These are phyloP conservation scores for Myopa tessellatipennis DNA, from an alignment of 2,888 invertebrate genomes.

Conservation along the genomic window DNA sequence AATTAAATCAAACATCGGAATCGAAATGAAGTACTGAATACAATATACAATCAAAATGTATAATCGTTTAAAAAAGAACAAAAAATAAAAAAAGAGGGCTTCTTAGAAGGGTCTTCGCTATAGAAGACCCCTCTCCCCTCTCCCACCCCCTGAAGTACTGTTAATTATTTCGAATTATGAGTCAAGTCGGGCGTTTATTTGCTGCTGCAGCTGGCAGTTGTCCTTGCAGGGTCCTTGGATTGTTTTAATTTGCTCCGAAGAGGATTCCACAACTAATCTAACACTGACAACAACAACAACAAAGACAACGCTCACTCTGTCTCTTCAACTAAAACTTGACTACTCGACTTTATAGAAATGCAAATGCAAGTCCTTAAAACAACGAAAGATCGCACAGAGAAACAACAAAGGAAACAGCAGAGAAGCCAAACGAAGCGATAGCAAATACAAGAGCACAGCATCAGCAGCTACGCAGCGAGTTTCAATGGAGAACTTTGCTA, in stretches of 20 bases:
- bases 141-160: neutral
- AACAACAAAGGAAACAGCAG: neutral
- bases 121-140: too few species aligned
- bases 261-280: neutral
- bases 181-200: neutral
- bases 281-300: neutral
- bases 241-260: neutral
- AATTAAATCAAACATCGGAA: neutral
- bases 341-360: slow-evolving; percentile 13
- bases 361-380: slow-evolving; percentile 24
- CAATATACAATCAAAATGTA: too few species aligned
- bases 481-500: slow-evolving; percentile 60
- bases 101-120: neutral
- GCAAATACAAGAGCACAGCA: neutral
- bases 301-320: neutral
- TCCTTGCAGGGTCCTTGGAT: slow-evolving; percentile 3
- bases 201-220: neutral
- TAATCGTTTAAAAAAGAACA: neutral
- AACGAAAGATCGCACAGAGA: neutral
- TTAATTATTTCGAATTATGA: slow-evolving; percentile 6
- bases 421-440: neutral
- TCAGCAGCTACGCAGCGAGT: slow-evolving; percentile 19
- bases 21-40: neutral
- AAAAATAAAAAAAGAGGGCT: neutral
- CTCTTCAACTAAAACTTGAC: neutral